A percentile compares a stretch with the other conserved stretches of the same genome.
Conservation (phyloP, 2,888 invertebrate species). For the Itoplectis maculator region DNA sequence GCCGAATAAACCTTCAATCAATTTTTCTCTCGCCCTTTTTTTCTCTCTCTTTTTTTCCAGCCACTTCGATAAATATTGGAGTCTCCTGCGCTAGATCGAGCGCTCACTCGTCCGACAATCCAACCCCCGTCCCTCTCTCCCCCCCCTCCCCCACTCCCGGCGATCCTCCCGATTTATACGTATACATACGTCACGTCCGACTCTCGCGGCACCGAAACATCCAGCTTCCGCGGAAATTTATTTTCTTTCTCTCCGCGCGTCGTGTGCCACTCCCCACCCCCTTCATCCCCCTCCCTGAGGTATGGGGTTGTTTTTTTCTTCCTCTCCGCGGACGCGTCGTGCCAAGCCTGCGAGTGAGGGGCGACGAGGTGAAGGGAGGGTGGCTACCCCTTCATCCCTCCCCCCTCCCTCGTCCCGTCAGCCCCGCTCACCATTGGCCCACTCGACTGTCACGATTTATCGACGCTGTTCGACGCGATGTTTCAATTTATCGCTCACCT, state of each 20-base stretch:
- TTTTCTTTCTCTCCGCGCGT: constrained; percentile 13
- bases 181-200: constrained; percentile 50
- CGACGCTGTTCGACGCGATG: constrained; percentile 53
- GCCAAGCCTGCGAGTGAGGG: no score
- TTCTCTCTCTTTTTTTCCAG: neutral
- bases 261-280: no score
- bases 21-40: neutral
- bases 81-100: constrained; percentile 30
- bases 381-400: no score
- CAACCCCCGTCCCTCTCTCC: no score
- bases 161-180: constrained; percentile 42
- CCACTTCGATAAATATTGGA: constrained; percentile 59
- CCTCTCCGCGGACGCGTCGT: neutral
- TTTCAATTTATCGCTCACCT: constrained; percentile 59
- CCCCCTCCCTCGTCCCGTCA: no score
- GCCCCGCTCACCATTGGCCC: constrained; percentile 11
- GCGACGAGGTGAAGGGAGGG: no score
- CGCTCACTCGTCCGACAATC: constrained; percentile 55
- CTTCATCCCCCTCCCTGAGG: no score
- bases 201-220: constrained; percentile 37
- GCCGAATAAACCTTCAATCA: neutral
- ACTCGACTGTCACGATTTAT: constrained; percentile 55
- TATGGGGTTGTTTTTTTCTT: constrained; percentile 42
- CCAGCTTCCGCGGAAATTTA: constrained; percentile 46
- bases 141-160: constrained; percentile 32